Evolutionary conservation across 2,113 vertebrate genomes (phyloP), one percentile per base, ranked within the genome.

Genomic region (Meleagris gallopavo): DNA sequence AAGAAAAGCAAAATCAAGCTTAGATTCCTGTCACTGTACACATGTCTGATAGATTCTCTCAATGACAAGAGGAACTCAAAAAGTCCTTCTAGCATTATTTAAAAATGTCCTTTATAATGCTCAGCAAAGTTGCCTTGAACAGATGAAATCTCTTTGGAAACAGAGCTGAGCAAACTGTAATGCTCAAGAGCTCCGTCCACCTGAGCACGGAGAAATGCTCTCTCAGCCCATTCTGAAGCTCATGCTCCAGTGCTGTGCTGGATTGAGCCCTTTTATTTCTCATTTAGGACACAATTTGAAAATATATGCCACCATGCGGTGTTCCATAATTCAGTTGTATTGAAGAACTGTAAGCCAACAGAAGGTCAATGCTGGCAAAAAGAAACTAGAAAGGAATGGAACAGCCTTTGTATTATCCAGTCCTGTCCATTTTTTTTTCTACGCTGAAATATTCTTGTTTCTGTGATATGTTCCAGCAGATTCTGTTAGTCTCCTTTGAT

Each of bases 271-370:
- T 86, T 91, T 90, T 78, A 69, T 90, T 86, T 46, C 16, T 72
- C 79, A 75, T 86, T 93, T 83, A 75, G 88, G 87, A 94, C 25
- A 2, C 75, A 90, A 90, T 83, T 90, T 89, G 80, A 94, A 90
- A 95, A 91, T 84, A 61, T 38, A 62, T 82, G 77, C 82, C 79
- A 81, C 69, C 87, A 86, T 89, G 85, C 4, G 4, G 65, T 71
- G 69, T 88, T 90, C 45, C 61, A 91, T 88, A 94, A 95, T 94
- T 95, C 85, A 91, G 20, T 36, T 86, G 73, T 81, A 32, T 83
- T 80, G 86, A 57, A 89, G 71, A 83, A 74, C 66, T 32, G 43
- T 88, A 76, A 89, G 58, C 45, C 55, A 92, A 80, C 55, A 73
- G 45, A 91, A 89, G n/a, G 79, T 81, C 66, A 91, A 69, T 60